phyloP scores from a whole-genome alignment of 2,797 vertebrate species.

The Setipinna tenuifilis region DNA sequence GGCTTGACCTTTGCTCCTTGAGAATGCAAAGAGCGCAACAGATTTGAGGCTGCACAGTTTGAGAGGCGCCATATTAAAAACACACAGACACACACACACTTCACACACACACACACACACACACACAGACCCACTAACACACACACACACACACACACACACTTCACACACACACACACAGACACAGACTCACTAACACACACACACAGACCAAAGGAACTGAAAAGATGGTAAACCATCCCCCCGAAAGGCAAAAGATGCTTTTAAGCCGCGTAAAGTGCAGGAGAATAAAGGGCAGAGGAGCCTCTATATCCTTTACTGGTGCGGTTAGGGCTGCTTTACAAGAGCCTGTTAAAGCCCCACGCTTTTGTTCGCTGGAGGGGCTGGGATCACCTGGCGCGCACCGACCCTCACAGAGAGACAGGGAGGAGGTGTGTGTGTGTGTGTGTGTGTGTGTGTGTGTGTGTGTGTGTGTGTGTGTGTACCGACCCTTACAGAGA shows the following conservation, averaged over 20 bases:
- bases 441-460: too few relatives aligned
- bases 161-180: too few relatives aligned
- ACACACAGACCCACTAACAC: too few relatives aligned
- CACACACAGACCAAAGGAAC: slow-evolving; percentile 2
- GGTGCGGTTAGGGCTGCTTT: not conserved
- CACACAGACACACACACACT: not conserved
- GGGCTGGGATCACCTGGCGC: slow-evolving; percentile 52
- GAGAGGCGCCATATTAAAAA: slow-evolving; percentile 18
- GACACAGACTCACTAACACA: not conserved
- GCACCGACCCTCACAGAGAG: slow-evolving; percentile 33
- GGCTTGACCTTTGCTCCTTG: slow-evolving; percentile 16
- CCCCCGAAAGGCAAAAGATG: not conserved
- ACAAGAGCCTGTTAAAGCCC: not conserved
- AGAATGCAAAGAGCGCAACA: not conserved
- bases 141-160: too few relatives aligned
- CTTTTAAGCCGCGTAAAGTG: not conserved
- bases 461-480: not conserved
- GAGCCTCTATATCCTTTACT: slow-evolving; percentile 7
- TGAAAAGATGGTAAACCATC: not conserved
- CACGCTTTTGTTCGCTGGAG: slow-evolving; percentile 53
- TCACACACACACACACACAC: too few relatives aligned
- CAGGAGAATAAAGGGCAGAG: not conserved
- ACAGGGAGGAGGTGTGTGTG: not conserved
- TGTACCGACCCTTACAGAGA: too few relatives aligned
- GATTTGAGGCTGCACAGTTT: slow-evolving; percentile 9